Conservation (phyloP, 2,113 vertebrate species). For the Chinchilla lanigera region DNA sequence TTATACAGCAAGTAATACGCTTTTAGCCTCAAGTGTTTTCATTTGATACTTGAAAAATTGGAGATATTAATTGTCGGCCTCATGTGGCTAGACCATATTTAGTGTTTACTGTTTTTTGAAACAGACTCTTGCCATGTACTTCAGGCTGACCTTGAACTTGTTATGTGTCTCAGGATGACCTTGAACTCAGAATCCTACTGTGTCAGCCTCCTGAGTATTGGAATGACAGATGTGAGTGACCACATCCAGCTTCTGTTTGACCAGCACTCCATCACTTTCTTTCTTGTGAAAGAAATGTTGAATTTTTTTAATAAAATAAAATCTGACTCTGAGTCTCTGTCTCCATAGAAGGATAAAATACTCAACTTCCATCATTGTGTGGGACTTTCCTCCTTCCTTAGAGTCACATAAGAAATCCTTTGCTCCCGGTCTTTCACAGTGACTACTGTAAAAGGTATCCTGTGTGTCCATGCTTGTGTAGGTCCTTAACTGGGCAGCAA, state of each 20-base stretch:
- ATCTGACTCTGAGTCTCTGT: neutral
- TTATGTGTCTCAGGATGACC: neutral
- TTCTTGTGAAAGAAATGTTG: neutral
- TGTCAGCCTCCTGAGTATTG: neutral
- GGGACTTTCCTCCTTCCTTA: neutral
- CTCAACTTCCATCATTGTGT: neutral
- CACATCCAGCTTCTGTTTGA: neutral
- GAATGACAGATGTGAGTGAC: neutral
- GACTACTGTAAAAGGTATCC: neutral
- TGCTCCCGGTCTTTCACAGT: neutral
- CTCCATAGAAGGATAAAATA: neutral
- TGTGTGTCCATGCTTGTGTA: neutral
- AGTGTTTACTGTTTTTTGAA: neutral
- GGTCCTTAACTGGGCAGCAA: neutral
- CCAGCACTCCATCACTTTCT: neutral
- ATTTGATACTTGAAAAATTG: neutral
- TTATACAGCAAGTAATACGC: neutral
- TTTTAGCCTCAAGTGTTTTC: neutral
- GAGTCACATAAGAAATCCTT: neutral
- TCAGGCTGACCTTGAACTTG: neutral
- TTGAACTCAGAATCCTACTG: neutral
- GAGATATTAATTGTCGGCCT: neutral
- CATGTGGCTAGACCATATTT: neutral
- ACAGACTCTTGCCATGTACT: neutral
- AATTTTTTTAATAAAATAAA: conserved; percentile 29